Evolutionary conservation across 2,888 invertebrate genomes (phyloP).

Genomic region (Barypeithes pellucidus): DNA sequence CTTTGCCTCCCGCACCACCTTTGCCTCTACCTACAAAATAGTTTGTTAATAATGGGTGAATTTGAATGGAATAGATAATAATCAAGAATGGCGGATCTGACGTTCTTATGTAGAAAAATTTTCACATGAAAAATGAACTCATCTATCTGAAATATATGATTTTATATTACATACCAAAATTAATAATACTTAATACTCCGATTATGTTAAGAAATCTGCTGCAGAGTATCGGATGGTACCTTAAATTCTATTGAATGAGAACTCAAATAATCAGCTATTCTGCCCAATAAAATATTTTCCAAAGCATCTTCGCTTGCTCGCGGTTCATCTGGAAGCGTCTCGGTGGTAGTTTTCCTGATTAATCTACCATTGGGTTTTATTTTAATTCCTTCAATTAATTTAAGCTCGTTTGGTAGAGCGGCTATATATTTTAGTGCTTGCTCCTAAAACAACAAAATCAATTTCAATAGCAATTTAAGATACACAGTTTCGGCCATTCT

Average conservation of each 20-base stretch:
- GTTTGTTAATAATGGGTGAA: too few relatives aligned
- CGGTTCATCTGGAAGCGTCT: constrained; percentile 76
- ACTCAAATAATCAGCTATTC: constrained; percentile 83
- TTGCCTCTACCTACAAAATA: constrained; percentile 36
- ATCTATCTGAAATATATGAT: too few relatives aligned
- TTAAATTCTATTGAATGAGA: constrained; percentile 87
- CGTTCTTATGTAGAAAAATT: too few relatives aligned
- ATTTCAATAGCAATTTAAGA: too few relatives aligned
- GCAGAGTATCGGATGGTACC: constrained; percentile 82
- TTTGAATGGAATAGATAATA: too few relatives aligned
- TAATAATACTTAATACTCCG: too few relatives aligned
- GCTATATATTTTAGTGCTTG: constrained; percentile 82
- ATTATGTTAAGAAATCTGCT: too few relatives aligned
- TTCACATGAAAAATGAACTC: too few relatives aligned
- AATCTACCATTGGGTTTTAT: constrained; percentile 70
- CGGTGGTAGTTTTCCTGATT: constrained; percentile 53
- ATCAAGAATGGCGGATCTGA: too few relatives aligned
- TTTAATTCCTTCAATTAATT: constrained; percentile 77
- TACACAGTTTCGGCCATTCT: too few relatives aligned
- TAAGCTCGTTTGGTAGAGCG: constrained; percentile 74
- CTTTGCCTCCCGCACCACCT: constrained; percentile 44
- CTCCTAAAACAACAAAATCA: constrained; percentile 76
- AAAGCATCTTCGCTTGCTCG: constrained; percentile 82
- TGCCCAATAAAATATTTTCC: constrained; percentile 82
- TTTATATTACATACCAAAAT: too few relatives aligned